A percentile compares a stretch with the other conserved stretches of the same genome.
phyloP scores from a whole-genome alignment of 2,888 invertebrate species.

The Xiphydria camelus region DNA sequence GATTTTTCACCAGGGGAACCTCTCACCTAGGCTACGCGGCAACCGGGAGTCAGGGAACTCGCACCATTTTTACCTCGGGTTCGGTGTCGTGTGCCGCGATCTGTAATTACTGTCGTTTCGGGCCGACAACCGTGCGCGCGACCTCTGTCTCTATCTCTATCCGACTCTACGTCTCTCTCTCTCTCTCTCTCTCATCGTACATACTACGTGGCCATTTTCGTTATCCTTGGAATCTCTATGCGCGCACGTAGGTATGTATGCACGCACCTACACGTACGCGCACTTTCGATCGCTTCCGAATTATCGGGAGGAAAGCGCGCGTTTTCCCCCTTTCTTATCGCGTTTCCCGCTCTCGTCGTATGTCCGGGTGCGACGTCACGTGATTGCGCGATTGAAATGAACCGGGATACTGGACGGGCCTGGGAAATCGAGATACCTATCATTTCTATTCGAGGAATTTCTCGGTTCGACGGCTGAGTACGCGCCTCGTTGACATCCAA shows the following conservation, averaged over 20 bases:
- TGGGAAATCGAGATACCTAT: too few relatives aligned
- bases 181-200: neutral
- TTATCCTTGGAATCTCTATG: neutral
- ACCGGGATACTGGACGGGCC: too few relatives aligned
- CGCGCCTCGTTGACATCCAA: too few relatives aligned
- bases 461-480: too few relatives aligned
- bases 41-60: neutral
- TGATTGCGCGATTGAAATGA: too few relatives aligned
- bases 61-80: neutral
- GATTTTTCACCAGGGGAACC: conserved; percentile 46
- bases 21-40: conserved; percentile 14
- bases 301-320: neutral
- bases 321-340: neutral
- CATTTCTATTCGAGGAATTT: too few relatives aligned
- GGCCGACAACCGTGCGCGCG: neutral
- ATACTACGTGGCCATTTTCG: neutral
- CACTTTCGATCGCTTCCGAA: too few relatives aligned
- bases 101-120: neutral
- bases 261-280: too few relatives aligned
- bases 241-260: too few relatives aligned
- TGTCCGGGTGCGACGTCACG: neutral
- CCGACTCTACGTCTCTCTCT: neutral
- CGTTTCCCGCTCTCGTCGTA: neutral
- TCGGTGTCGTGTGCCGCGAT: neutral
- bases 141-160: conserved; percentile 14